phyloP scores from a whole-genome alignment of 1,140 invertebrate genomes.

The Polypedilum pembai region DNA sequence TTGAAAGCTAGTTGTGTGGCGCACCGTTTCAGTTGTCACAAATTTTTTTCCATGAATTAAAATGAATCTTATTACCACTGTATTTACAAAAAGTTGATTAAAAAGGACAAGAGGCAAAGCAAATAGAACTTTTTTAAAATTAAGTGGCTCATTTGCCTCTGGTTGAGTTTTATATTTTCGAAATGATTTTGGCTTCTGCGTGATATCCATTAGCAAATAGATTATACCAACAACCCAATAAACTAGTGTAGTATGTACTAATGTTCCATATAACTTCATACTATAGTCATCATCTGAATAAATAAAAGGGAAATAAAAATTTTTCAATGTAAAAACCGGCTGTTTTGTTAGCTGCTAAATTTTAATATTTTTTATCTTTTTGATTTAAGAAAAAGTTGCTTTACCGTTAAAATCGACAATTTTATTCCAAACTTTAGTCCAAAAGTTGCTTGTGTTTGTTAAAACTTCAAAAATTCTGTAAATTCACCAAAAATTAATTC shows the following conservation, averaged over 20 bases:
- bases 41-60: conserved; percentile 51
- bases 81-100: conserved; percentile 52
- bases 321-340: background rate
- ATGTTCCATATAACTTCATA: conserved; percentile 56
- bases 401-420: conserved; percentile 4
- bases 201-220: conserved; percentile 34
- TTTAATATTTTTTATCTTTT: background rate
- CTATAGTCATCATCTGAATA: conserved; percentile 49
- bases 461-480: background rate
- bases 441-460: background rate
- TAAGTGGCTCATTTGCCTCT: conserved; percentile 66
- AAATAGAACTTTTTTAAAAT: conserved; percentile 48
- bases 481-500: background rate
- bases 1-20: conserved; percentile 67
- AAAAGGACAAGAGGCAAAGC: conserved; percentile 63
- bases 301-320: conserved; percentile 11
- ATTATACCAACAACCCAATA: too few relatives aligned
- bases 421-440: background rate
- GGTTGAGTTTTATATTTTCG: conserved; percentile 73
- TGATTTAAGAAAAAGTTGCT: background rate
- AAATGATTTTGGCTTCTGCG: conserved; percentile 57
- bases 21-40: conserved; percentile 42
- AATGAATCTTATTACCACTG: conserved; percentile 49
- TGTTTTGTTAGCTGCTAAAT: background rate
- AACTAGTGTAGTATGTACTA: background rate